Percentiles rank a stretch among this genome's conserved stretches.
Evolutionary conservation across 2,888 invertebrate species (phyloP).

Genomic region (Eristalis pertinax): DNA sequence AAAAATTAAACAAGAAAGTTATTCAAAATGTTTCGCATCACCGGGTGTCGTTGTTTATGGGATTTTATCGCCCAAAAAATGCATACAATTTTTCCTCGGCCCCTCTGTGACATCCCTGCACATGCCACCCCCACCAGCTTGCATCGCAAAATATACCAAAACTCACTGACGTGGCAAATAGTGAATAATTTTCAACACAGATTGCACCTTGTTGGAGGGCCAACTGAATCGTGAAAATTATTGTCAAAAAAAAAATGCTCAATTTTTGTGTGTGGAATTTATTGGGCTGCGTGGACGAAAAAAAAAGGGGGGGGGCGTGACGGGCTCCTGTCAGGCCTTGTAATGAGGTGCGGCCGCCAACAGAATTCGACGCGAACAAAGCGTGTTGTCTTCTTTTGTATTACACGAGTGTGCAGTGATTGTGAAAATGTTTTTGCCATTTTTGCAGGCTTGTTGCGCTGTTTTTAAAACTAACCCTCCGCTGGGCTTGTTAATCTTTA

Average conservation of each 20-base stretch:
- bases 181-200: slow-evolving; percentile 57
- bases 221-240: slow-evolving; percentile 55
- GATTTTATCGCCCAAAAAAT: too few relatives aligned
- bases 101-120: slow-evolving; percentile 1
- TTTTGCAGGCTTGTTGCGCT: background rate
- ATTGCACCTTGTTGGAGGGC: slow-evolving; percentile 53
- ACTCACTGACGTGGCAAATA: slow-evolving; percentile 53
- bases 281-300: background rate
- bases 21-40: too few relatives aligned
- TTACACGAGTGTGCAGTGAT: background rate
- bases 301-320: too few relatives aligned
- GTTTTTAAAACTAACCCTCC: background rate
- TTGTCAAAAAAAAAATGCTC: background rate
- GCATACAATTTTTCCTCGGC: too few relatives aligned
- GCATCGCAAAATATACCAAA: slow-evolving; percentile 25
- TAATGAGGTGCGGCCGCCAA: background rate
- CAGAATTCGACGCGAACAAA: too few relatives aligned
- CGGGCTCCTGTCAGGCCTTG: background rate
- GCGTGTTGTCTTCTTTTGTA: background rate
- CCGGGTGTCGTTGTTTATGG: too few relatives aligned
- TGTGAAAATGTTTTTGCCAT: background rate
- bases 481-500: background rate
- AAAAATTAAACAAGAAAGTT: too few relatives aligned
- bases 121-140: background rate
- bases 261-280: background rate